Conservation (phyloP, 2,797 vertebrate species). For the Typhlichthys eigenmanni region DNA sequence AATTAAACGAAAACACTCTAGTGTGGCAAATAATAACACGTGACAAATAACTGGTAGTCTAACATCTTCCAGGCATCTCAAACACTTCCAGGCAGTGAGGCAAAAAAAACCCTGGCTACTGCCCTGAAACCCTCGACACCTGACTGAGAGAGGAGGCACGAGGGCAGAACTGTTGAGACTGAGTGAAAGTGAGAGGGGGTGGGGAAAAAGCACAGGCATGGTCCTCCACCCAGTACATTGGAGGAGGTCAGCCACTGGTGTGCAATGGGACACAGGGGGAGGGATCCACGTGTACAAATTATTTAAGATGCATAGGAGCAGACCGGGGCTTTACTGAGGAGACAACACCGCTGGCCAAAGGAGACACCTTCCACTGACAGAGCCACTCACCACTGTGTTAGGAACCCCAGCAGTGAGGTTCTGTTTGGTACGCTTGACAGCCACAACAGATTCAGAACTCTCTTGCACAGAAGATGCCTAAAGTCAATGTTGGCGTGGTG, state of each 20-base stretch:
- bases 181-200: conserved; percentile 63
- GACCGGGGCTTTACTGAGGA: conserved; percentile 65
- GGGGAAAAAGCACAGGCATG: conserved; percentile 26
- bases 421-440: neutral
- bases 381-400: neutral
- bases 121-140: conserved; percentile 70
- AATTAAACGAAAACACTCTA: too few relatives aligned
- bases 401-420: neutral
- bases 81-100: conserved; percentile 27
- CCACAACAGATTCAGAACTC: conserved; percentile 6
- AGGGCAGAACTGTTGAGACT: conserved; percentile 52
- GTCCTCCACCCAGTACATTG: conserved; percentile 14
- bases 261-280: conserved; percentile 69
- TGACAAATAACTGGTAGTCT: neutral
- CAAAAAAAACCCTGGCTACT: conserved; percentile 44
- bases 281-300: conserved; percentile 80
- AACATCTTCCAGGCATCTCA: conserved; percentile 6
- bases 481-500: conserved; percentile 38
- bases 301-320: conserved; percentile 89
- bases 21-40: neutral
- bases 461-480: conserved; percentile 44
- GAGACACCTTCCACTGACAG: conserved; percentile 30
- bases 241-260: conserved; percentile 59
- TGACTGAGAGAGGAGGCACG: conserved; percentile 70
- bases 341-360: conserved; percentile 53